phyloP scores from a whole-genome alignment of 2,113 vertebrate species.

The Microtus pennsylvanicus region DNA sequence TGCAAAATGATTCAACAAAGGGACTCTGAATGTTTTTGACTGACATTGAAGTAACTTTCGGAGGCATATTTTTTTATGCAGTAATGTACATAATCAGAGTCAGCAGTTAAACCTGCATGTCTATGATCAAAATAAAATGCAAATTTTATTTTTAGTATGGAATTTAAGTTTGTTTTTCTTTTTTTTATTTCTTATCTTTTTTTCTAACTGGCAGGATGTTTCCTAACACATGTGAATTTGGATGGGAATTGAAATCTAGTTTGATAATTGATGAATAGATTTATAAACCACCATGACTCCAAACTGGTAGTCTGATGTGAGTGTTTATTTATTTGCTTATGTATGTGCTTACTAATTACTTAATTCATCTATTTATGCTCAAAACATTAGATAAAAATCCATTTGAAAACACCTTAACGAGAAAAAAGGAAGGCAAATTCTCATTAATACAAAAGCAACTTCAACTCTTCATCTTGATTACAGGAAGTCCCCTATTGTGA shows the following conservation, averaged over 20 bases:
- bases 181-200: conserved; percentile 49
- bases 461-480: conserved; percentile 84
- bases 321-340: not conserved
- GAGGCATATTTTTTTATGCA: conserved; percentile 68
- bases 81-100: conserved; percentile 51
- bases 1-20: not conserved
- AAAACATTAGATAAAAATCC: conserved; percentile 77
- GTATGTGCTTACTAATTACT: conserved; percentile 15
- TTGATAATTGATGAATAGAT: conserved; percentile 42
- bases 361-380: conserved; percentile 25
- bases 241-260: not conserved
- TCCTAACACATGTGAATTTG: conserved; percentile 60
- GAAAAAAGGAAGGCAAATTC: conserved; percentile 82
- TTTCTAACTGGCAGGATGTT: conserved; percentile 45
- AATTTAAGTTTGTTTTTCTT: conserved; percentile 36
- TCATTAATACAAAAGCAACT: conserved; percentile 83
- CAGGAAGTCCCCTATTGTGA: conserved; percentile 79
- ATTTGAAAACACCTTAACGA: conserved; percentile 78
- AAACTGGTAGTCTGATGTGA: conserved; percentile 47
- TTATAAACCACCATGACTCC: conserved; percentile 43
- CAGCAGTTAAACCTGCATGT: conserved; percentile 35
- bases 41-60: conserved; percentile 49
- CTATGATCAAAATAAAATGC: not conserved
- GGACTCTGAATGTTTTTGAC: conserved; percentile 50
- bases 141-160: not conserved